Evolutionary conservation across 1,140 invertebrate genomes (phyloP).

Genomic region (Mercenaria mercenaria): DNA sequence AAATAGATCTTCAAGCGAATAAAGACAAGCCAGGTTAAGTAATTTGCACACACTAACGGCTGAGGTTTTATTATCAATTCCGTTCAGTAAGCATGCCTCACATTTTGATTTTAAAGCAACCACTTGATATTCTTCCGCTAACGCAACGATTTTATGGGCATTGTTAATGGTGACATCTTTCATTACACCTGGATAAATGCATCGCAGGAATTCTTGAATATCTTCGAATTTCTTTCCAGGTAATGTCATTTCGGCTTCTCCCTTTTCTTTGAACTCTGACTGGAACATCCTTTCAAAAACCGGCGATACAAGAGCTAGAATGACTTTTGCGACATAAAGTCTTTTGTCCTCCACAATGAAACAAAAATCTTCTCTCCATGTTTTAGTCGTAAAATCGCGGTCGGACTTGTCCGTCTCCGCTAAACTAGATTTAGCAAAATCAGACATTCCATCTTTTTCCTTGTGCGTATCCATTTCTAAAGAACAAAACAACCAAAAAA

Average conservation of each 20-base stretch:
- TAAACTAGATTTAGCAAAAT: too few species aligned
- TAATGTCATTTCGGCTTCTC: not conserved
- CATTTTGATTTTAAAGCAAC: not conserved
- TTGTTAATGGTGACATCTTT: not conserved
- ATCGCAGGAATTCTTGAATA: not conserved
- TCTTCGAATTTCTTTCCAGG: not conserved
- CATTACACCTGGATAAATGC: not conserved
- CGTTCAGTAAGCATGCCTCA: not conserved
- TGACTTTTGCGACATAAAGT: not conserved
- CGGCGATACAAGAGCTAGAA: not conserved
- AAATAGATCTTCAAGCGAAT: too few species aligned
- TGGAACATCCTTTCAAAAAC: constrained; percentile 23
- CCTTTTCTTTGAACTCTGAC: not conserved
- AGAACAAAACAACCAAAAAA: too few species aligned
- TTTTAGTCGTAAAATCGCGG: constrained; percentile 14
- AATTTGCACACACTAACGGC: too few species aligned
- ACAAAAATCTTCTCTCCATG: constrained; percentile 6
- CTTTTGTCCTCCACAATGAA: constrained; percentile 10
- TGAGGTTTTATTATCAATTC: too few species aligned
- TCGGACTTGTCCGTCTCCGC: too few species aligned
- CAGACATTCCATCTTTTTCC: too few species aligned
- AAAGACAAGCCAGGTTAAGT: too few species aligned
- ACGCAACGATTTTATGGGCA: not conserved
- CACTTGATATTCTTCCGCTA: constrained; percentile 22
- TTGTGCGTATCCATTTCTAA: too few species aligned